These are phyloP conservation scores for Sebastes goodei DNA, from an alignment of 2,797 vertebrate genomes.

Conservation along the genomic window DNA sequence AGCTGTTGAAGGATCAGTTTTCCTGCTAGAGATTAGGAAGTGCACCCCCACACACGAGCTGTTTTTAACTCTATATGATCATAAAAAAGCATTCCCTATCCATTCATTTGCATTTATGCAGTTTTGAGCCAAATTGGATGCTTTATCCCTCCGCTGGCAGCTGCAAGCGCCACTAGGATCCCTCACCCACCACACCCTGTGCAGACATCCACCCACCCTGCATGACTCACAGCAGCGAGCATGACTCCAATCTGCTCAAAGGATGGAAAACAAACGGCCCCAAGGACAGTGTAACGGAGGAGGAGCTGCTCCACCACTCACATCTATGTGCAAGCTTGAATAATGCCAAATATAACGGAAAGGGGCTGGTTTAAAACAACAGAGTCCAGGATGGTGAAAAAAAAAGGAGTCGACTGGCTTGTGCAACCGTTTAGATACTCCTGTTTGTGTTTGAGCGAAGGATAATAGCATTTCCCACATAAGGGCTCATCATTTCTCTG, in stretches of 20 bases:
- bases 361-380: conserved; percentile 28
- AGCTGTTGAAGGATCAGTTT: conserved; percentile 13
- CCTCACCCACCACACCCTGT: conserved; percentile 75
- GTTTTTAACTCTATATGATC: conserved; percentile 45
- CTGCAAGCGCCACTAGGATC: conserved; percentile 54
- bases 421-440: conserved; percentile 16
- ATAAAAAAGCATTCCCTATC: conserved; percentile 35
- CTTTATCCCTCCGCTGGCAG: conserved; percentile 38
- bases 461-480: conserved; percentile 23
- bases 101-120: conserved; percentile 58
- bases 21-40: conserved; percentile 4
- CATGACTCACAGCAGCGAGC: conserved; percentile 75
- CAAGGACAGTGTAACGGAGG: conserved; percentile 50
- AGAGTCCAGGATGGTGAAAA: conserved; percentile 16
- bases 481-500: conserved; percentile 5
- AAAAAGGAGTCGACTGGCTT: conserved; percentile 16
- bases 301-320: conserved; percentile 46
- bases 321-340: conserved; percentile 54
- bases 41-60: neutral
- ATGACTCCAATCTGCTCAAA: conserved; percentile 67
- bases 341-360: conserved; percentile 54
- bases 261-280: conserved; percentile 75
- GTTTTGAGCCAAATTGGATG: conserved; percentile 63
- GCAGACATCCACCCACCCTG: conserved; percentile 69
- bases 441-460: conserved; percentile 9